Base-by-base conservation (phyloP, 2,888 invertebrate species). In the Diabrotica balteata region DNA sequence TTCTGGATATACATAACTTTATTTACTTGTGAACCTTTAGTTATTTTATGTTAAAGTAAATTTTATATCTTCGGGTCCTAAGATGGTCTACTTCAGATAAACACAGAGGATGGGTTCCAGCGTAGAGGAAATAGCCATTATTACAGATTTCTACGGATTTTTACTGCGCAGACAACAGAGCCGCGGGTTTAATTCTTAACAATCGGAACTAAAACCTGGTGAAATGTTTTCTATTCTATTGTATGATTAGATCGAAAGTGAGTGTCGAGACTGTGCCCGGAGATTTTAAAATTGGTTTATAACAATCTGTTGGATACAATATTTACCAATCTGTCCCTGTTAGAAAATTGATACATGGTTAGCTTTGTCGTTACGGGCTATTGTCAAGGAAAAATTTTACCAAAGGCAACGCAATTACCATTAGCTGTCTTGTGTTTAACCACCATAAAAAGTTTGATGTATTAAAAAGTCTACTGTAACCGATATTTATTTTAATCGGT, bases 21-120 rank as follows among this genome's bases (percentile, higher is more conserved):
- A 72, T 72, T 69, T 68, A 72, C 66, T 69, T 69, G 61, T 72
- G 66, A 68, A 68, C 64, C 64, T 72, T 71, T 66, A 64, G 68
- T 64, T 72, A 69, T 70, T 70, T 69, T 71, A 67, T 68, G 65
- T 71, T 71, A 59, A 69, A 68, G 70, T 66, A 66, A 72, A 72
- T 68, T 60, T 63, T 68, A 69, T 70, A 63, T 70, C 73, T 71
- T 66, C 73, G 63, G 73, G 73, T 69, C 58, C 50, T 66, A 54
- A 73, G 71, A 73, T 73, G 73, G 68, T 69, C 73, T 73, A 73
- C 73, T 73, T 73, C 61, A 70, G 73, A 73, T 73, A 73, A 72
- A 67, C 66, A 67, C 54, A 71, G 71, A 71, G 68, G 71, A 70
- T 70, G 70, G 65, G 70, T 69, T 67, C 57, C 59, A 44, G 55